Percentiles rank a stretch among this genome's conserved stretches.
These are phyloP conservation scores for Sarcophaga rosellei DNA, from an alignment of 2,888 invertebrate genomes.

Conservation along the genomic window DNA sequence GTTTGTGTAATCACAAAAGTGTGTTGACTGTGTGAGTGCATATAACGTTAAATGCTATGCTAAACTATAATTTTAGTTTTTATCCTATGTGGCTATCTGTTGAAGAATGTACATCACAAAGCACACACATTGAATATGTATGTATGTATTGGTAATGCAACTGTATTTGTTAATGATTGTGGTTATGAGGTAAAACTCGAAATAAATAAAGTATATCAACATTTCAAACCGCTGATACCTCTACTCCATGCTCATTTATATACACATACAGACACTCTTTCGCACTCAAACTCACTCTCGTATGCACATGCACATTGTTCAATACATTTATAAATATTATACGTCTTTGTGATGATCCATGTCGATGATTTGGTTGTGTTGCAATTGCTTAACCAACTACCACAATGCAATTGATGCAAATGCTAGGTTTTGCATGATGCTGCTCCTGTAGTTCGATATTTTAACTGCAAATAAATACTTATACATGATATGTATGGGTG, in stretches of 20 bases:
- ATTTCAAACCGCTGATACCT: constrained; percentile 41
- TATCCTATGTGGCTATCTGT: neutral
- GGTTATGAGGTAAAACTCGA: constrained; percentile 54
- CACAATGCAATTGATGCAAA: neutral
- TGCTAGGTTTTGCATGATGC: neutral
- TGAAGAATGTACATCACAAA: neutral
- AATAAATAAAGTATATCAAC: constrained; percentile 62
- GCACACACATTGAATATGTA: neutral
- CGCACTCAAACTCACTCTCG: neutral
- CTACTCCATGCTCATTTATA: neutral
- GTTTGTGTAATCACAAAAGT: too few relatives aligned
- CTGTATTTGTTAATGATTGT: constrained; percentile 56
- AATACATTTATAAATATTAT: constrained; percentile 8
- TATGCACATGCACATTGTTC: neutral
- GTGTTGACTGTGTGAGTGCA: too few relatives aligned
- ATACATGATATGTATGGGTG: too few relatives aligned
- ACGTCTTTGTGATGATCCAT: constrained; percentile 5
- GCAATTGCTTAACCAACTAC: neutral
- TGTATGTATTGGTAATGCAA: neutral
- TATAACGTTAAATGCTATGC: too few relatives aligned
- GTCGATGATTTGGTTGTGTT: neutral
- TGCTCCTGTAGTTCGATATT: neutral
- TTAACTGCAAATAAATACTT: too few relatives aligned
- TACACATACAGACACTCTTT: too few relatives aligned
- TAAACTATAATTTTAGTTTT: too few relatives aligned